Percentiles rank a stretch among this genome's conserved stretches.
Conservation (phyloP, 2,113 vertebrate species). For the Dromiciops gliroides region DNA sequence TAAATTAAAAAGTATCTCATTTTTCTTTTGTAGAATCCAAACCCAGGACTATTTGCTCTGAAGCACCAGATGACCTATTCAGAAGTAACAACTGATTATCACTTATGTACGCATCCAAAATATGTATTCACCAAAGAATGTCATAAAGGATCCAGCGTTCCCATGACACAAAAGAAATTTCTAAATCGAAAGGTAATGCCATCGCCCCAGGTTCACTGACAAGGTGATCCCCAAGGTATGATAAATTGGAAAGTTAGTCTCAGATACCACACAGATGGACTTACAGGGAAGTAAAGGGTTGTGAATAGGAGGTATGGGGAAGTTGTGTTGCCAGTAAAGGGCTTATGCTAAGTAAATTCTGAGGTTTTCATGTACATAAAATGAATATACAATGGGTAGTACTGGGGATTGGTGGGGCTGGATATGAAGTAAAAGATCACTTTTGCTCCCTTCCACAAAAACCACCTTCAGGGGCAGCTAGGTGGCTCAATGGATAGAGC, state of each 20-base stretch:
- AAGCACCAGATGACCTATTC: constrained; percentile 85
- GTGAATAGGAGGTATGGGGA: neutral
- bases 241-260: neutral
- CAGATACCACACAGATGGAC: neutral
- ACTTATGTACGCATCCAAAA: constrained; percentile 91
- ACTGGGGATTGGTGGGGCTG: neutral
- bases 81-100: constrained; percentile 89
- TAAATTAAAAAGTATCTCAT: neutral
- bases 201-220: neutral
- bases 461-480: neutral
- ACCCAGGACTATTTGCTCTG: constrained; percentile 86
- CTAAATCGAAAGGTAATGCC: constrained; percentile 85
- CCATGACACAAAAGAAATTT: constrained; percentile 85
- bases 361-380: neutral
- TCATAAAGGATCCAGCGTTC: constrained; percentile 74
- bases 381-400: neutral
- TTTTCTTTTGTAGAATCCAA: constrained; percentile 88
- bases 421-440: neutral
- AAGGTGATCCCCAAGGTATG: neutral
- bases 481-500: too few relatives aligned
- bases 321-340: neutral
- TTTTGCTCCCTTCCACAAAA: neutral
- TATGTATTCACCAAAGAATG: constrained; percentile 80
- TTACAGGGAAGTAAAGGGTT: neutral
- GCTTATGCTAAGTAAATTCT: neutral